Evolutionary conservation across 2,113 vertebrate species (phyloP), one percentile per base, ranked within the genome.

Genomic region (Forbesichthys agassizii): DNA sequence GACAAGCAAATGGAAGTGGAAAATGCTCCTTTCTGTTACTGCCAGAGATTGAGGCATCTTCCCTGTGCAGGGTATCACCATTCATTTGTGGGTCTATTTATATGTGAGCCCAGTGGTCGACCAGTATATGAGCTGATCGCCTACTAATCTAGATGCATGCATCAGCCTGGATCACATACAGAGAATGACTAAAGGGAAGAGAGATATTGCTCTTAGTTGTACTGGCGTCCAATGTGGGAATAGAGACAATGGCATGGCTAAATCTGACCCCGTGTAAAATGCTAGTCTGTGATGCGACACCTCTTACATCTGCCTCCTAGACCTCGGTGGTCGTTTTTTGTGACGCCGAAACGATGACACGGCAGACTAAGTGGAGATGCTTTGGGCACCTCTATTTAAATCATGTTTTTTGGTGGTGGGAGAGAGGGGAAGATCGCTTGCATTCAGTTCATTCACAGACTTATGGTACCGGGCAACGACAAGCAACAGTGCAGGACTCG

Each of bases 11-110:
- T 11, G 11, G 48, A 51, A 49, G n/a, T n/a, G n/a, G 0, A 1
- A 7, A 2, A 62, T 14, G 1, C 5, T 66, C 52, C 62, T 12
- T 51, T 11, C 49, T 51, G 49, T 51, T 53, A 59, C 4, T 16
- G 53, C 16, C 62, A 68, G 33, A 13, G 36, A 61, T 80, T 1
- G 13, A 68, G 68, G 55, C 71, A 47, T 20, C 65, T 52, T 83
- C 76, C 52, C 51, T 2, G 78, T 85, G 77, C 65, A 78, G 80
- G 78, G 84, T 80, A 73, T 82, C 75, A 1, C 18, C 69, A 5
- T 77, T 74, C 71, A 47, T 66, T 75, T 75, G 63, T 70, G 66
- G 1, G 36, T 68, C 80, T 93, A 92, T 92, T 91, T 81, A 75
- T 88, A 87, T 85, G 75, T 83, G 84, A 85, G 80, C 84, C 69